These are phyloP conservation scores for Pammene aurita DNA, from an alignment of 2,888 invertebrate species.

Conservation along the genomic window DNA sequence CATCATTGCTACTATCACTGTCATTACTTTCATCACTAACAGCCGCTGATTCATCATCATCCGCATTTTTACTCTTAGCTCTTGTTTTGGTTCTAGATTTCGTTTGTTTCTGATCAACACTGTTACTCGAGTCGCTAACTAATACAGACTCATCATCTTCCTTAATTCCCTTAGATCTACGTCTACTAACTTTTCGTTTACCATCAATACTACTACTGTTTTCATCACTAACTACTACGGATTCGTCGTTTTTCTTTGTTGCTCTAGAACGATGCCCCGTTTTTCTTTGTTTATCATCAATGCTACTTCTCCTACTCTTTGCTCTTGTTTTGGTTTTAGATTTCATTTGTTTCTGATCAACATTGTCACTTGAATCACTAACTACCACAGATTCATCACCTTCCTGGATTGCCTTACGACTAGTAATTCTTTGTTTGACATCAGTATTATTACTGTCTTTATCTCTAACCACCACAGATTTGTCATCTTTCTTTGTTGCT, in stretches of 20 bases:
- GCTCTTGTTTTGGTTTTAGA: background rate
- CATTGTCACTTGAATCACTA: conserved; percentile 6
- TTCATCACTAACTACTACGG: conserved; percentile 12
- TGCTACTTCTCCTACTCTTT: background rate
- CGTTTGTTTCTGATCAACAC: background rate
- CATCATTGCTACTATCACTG: background rate
- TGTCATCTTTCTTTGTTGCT: background rate
- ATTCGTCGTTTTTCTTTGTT: background rate
- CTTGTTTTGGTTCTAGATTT: background rate
- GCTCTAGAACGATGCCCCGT: background rate
- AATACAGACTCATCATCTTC: background rate
- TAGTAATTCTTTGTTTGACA: background rate
- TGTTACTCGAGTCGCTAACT: conserved; percentile 6
- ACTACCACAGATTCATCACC: conserved; percentile 1
- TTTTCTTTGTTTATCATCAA: background rate
- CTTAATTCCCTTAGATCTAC: background rate
- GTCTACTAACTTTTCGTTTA: background rate
- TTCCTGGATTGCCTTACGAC: background rate
- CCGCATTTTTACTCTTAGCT: background rate
- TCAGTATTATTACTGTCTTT: background rate
- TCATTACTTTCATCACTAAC: conserved; percentile 9
- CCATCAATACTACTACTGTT: background rate
- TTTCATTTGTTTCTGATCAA: background rate
- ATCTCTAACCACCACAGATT: conserved; percentile 11
- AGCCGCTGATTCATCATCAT: background rate